These are phyloP conservation scores for Drosophila willistoni DNA, from an alignment of 1,140 invertebrate species.

Conservation along the genomic window DNA sequence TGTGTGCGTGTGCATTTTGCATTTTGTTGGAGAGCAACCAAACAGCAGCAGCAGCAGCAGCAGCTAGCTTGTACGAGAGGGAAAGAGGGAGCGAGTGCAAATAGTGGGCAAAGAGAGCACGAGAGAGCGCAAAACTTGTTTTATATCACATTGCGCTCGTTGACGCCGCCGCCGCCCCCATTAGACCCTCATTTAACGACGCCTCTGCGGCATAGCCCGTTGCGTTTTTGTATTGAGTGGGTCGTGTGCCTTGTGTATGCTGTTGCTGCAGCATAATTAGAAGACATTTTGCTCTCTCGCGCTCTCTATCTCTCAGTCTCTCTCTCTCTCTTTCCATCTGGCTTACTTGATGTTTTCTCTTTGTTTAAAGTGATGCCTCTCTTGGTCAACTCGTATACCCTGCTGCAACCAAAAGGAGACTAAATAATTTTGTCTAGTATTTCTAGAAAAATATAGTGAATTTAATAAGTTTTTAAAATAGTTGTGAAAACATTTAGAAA, in stretches of 20 bases:
- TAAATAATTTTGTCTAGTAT: no score
- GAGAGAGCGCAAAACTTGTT: slow-evolving; percentile 43
- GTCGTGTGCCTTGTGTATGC: slow-evolving; percentile 21
- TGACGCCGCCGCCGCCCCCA: not conserved
- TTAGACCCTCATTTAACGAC: not conserved
- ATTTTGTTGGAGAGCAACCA: slow-evolving; percentile 35
- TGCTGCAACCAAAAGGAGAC: not conserved
- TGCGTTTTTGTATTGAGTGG: slow-evolving; percentile 27
- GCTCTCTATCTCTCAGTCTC: not conserved
- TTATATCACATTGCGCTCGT: slow-evolving; percentile 22
- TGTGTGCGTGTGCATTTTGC: slow-evolving; percentile 43
- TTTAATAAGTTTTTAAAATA: no score
- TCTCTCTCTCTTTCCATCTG: not conserved
- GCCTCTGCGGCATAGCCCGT: slow-evolving; percentile 22
- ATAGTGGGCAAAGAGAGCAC: slow-evolving; percentile 6
- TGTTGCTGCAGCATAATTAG: slow-evolving; percentile 50
- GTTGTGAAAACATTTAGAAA: no score
- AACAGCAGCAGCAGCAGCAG: slow-evolving; percentile 31
- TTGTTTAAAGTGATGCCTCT: not conserved
- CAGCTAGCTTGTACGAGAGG: slow-evolving; percentile 16
- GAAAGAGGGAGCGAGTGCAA: slow-evolving; percentile 18
- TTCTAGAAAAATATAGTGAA: no score
- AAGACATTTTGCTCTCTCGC: slow-evolving; percentile 32
- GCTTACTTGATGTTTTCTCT: slow-evolving; percentile 16
- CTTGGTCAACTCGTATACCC: slow-evolving; percentile 1